Base-by-base conservation (phyloP, 2,888 invertebrate species). In the Spatulosminthurus flaviceps region DNA sequence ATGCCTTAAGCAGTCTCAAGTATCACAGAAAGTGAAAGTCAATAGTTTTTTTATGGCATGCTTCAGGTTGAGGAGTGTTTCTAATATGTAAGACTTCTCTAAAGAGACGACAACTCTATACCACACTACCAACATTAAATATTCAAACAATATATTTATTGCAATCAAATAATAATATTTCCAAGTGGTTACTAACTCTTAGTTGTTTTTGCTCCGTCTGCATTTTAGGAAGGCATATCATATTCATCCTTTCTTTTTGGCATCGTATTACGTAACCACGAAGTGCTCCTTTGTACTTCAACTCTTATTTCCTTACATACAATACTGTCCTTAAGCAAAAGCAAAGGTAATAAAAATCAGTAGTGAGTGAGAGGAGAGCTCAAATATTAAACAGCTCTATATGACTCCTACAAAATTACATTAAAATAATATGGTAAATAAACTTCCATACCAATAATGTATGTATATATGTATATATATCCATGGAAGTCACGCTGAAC, bases 401-500 rank as follows among this genome's bases (percentile, higher is more conserved):
- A 51, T 51, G 16, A 51, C 51, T 19, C 5, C 51, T 51, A 51
- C 5, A 51, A 51, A 19, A n/a, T n/a, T n/a, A 51, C 51, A 51
- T 51, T 51, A 51, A 51, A n/a, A n/a, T n/a, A n/a, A n/a, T n/a
- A 51, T 51, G n/a, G 9, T 51, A 51, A 5, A 51, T 51, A 51
- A 51, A 51, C 19, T 51, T 51, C 5, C 51, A n/a, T n/a, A 51
- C 51, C 51, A 19, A 51, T 51, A n/a, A n/a, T n/a, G n/a, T n/a
- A n/a, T n/a, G n/a, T n/a, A n/a, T n/a, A n/a, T n/a, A n/a, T n/a
- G n/a, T n/a, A n/a, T n/a, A n/a, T n/a, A n/a, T n/a, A n/a, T n/a
- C n/a, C n/a, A 51, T 51, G 51, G 51, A 51, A 51, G 51, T 51
- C 51, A 13, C n/a, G 51, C 51, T 51, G 51, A 51, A 51, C n/a